Evolutionary conservation across 2,797 vertebrate species (phyloP), one percentile per base, ranked within the genome.

Genomic region (Sebastes dallii): DNA sequence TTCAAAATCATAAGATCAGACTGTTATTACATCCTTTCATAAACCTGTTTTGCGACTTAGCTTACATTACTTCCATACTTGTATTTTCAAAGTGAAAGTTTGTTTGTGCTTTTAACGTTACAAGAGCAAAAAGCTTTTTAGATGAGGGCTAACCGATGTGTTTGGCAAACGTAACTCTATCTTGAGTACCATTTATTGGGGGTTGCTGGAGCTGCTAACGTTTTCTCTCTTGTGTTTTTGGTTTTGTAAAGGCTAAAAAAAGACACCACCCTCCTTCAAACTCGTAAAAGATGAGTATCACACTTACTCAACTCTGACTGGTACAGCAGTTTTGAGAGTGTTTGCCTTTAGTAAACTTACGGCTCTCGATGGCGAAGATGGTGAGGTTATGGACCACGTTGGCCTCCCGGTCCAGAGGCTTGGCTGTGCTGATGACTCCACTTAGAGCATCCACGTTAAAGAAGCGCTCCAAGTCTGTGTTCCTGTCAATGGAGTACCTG

Each of bases 401-500:
- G 60, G 96, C 96, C 91, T 99, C 98, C 52, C 98, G 94, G 93
- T 99, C 98, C 92, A 99, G 95, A 66, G 93, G 90, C 76, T 98
- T 99, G 79, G 98, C 98, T 0, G 97, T 98, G 88, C 97, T 99
- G 91, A 99, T 98, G 89, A 98, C 93, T 30, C 98, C 98, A 68
- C 95, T 97, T 39, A 96, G 94, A 66, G 98, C 97, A 66, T 99
- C 98, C 67, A 99, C 98, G 55, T 99, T 99, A 87, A 99, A 99
- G 94, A 97, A 98, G 54, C 98, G 96, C 88, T 99, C 98, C 91
- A 99, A 89, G 86, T 99, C 98, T 5, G 98, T 99, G 92, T 99
- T 99, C 86, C 98, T 96, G 95, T 99, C 97, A 77, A 99, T 99
- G 1, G 98, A 99, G 90, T 99, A 99, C 91, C 98, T 99, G 92